These are phyloP conservation scores for Calephelis virginiensis DNA, from an alignment of 1,140 invertebrate species.

Conservation along the genomic window DNA sequence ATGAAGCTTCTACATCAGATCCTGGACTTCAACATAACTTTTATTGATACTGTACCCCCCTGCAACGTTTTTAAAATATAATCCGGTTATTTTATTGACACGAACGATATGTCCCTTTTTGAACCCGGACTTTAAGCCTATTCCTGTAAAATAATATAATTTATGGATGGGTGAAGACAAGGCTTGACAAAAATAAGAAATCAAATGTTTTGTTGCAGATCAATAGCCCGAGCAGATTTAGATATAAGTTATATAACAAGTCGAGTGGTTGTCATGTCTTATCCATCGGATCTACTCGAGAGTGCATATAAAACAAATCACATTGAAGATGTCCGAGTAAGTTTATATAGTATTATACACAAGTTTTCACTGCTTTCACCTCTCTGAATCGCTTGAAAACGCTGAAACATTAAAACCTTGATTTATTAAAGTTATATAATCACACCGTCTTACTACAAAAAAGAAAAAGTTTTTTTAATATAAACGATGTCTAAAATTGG, in stretches of 20 bases:
- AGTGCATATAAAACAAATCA: conserved; percentile 95
- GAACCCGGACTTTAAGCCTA: no score
- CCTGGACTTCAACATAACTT: no score
- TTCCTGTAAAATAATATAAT: no score
- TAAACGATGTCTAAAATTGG: no score
- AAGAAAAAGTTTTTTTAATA: no score
- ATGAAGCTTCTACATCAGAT: no score
- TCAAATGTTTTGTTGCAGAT: conserved; percentile 77
- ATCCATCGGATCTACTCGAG: conserved; percentile 95
- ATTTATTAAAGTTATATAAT: neutral
- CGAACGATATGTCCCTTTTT: no score
- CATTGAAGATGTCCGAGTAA: conserved; percentile 91
- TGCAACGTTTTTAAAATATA: no score
- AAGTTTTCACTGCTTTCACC: conserved; percentile 81
- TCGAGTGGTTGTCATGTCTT: conserved; percentile 93
- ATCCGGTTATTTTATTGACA: no score
- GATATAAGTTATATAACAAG: conserved; percentile 95
- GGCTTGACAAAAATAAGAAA: neutral
- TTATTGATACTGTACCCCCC: no score
- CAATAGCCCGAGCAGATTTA: conserved; percentile 91
- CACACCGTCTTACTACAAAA: no score
- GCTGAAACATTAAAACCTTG: conserved; percentile 71
- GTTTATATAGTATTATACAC: conserved; percentile 18
- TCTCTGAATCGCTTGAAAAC: conserved; percentile 92
- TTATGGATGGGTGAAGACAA: no score